A percentile compares a stretch with the other conserved stretches of the same genome.
Evolutionary conservation across 2,888 invertebrate genomes (phyloP).

Genomic region (Cryptus armator): DNA sequence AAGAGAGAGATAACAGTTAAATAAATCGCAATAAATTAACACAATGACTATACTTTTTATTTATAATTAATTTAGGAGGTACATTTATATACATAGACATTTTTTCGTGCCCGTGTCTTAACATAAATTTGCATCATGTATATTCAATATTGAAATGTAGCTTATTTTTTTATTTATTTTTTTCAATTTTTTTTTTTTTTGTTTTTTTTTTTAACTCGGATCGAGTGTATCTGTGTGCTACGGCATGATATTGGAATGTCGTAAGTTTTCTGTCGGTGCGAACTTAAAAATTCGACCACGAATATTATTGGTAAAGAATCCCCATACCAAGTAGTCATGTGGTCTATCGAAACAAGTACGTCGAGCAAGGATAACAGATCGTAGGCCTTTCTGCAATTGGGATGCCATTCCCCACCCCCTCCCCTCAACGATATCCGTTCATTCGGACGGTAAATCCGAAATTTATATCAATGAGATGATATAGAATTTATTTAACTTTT

Average conservation of each 20-base stretch:
- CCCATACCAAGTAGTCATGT: conserved; percentile 59
- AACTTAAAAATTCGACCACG: conserved; percentile 45
- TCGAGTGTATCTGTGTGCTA: conserved; percentile 77
- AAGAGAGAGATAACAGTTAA: no score
- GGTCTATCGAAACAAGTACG: conserved; percentile 56
- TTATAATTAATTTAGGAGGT: conserved; percentile 84
- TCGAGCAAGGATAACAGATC: conserved; percentile 59
- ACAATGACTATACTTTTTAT: conserved; percentile 85
- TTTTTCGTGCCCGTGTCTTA: conserved; percentile 80
- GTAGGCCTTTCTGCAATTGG: conserved; percentile 63
- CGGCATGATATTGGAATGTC: conserved; percentile 83
- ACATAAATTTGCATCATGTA: conserved; percentile 75
- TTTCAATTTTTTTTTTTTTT: conserved; percentile 28
- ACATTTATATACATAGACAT: conserved; percentile 84
- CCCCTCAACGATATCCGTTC: conserved; percentile 20
- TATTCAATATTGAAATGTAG: conserved; percentile 67
- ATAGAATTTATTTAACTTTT: conserved; percentile 33
- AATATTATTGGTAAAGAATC: conserved; percentile 31
- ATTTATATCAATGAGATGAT: conserved; percentile 29
- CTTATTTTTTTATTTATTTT: conserved; percentile 16
- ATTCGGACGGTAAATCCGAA: conserved; percentile 17
- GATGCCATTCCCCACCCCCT: conserved; percentile 22
- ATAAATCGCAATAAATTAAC: conserved; percentile 73
- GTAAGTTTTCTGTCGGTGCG: conserved; percentile 75
- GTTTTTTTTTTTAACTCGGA: conserved; percentile 44